Percentiles rank a stretch among this genome's conserved stretches.
These are phyloP conservation scores for Pherbina coryleti DNA, from an alignment of 2,888 invertebrate species.

Conservation along the genomic window DNA sequence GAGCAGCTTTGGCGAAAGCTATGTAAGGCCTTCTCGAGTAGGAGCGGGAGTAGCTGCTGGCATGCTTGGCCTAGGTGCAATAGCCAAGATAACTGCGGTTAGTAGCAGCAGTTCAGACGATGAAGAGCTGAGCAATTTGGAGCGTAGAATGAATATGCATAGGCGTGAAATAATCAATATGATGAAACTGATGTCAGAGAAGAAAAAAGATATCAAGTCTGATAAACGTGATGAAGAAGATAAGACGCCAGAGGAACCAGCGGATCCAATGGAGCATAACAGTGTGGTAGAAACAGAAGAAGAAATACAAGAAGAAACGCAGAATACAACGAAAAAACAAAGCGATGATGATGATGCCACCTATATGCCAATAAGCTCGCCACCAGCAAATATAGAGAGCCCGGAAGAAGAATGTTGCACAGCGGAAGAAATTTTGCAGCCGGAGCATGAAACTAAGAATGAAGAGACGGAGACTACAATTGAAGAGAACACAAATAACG, in stretches of 20 bases:
- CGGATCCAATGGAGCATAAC: too few species aligned
- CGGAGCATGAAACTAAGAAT: neutral
- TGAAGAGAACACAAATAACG: neutral
- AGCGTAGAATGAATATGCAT: slow-evolving; percentile 45
- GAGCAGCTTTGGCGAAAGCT: neutral
- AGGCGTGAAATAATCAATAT: slow-evolving; percentile 56
- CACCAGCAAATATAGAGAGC: too few species aligned
- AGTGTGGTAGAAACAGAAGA: too few species aligned
- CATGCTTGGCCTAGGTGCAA: slow-evolving; percentile 4
- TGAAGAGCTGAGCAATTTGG: slow-evolving; percentile 53
- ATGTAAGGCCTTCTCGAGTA: neutral
- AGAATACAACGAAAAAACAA: too few species aligned
- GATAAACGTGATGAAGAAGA: slow-evolving; percentile 34
- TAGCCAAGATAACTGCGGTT: slow-evolving; percentile 57
- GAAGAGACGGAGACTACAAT: neutral
- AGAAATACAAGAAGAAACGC: too few species aligned
- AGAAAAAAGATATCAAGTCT: slow-evolving; percentile 46
- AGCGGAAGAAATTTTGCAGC: neutral
- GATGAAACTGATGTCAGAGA: slow-evolving; percentile 63
- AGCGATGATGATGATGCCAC: too few species aligned
- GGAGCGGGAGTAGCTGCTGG: slow-evolving; percentile 9
- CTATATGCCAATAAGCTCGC: too few species aligned
- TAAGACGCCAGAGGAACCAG: neutral
- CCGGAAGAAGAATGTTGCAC: too few species aligned
- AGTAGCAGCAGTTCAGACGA: slow-evolving; percentile 63